These are phyloP conservation scores for Hedya salicella DNA, from an alignment of 2,888 invertebrate species.

Conservation along the genomic window DNA sequence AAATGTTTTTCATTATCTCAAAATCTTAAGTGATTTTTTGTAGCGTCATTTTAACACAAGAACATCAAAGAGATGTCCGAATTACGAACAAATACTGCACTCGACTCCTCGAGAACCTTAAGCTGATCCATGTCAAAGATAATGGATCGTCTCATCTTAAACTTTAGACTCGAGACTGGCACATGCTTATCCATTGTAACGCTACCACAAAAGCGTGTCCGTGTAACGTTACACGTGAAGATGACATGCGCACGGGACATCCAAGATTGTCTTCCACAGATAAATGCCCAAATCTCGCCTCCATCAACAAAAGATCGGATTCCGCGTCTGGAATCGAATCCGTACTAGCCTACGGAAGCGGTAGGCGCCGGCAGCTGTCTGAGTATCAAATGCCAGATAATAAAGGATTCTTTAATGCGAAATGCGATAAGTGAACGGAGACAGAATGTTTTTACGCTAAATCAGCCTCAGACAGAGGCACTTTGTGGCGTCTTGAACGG, in stretches of 20 bases:
- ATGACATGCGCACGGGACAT: constrained; percentile 78
- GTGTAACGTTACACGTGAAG: constrained; percentile 69
- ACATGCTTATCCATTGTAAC: constrained; percentile 67
- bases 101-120: constrained; percentile 24
- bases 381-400: constrained; percentile 76
- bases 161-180: constrained; percentile 56
- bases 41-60: constrained; percentile 19
- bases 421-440: constrained; percentile 71
- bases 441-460: constrained; percentile 79
- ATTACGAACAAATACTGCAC: constrained; percentile 24
- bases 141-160: constrained; percentile 44
- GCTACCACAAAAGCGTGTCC: constrained; percentile 73
- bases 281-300: constrained; percentile 73
- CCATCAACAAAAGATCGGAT: constrained; percentile 80
- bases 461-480: constrained; percentile 74
- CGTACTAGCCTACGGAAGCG: constrained; percentile 76
- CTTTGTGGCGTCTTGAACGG: constrained; percentile 70
- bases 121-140: constrained; percentile 39
- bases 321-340: constrained; percentile 68
- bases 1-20: constrained; percentile 6
- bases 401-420: constrained; percentile 76
- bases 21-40: constrained; percentile 35
- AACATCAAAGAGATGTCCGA: constrained; percentile 31
- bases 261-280: constrained; percentile 66
- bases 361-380: constrained; percentile 78